Percentiles rank a stretch among this genome's conserved stretches.
Conservation (phyloP, 1,140 invertebrate genomes). For the Drosophila leontia region DNA sequence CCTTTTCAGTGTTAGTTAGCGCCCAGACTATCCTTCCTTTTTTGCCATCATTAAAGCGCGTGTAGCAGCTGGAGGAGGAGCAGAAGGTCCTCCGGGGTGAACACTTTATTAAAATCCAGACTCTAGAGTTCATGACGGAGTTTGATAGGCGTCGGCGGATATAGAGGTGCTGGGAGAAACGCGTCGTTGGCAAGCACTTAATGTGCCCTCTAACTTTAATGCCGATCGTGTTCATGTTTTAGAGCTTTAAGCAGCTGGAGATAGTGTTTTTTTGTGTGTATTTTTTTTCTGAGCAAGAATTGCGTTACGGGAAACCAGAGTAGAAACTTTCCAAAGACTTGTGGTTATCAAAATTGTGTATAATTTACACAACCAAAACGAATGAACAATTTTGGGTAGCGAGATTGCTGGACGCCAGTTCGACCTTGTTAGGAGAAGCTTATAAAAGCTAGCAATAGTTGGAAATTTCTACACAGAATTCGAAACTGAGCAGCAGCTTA, state of each 20-base stretch:
- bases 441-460: background rate
- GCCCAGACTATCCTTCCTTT: constrained; percentile 33
- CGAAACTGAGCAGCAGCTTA: background rate
- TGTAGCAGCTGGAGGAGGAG: constrained; percentile 7
- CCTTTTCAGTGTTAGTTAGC: constrained; percentile 51
- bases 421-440: background rate
- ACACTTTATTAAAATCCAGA: constrained; percentile 68
- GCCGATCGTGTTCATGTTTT: constrained; percentile 2
- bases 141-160: constrained; percentile 29
- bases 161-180: constrained; percentile 10
- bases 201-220: constrained; percentile 26
- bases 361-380: background rate
- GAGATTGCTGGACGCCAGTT: background rate
- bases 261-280: background rate
- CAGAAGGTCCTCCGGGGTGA: constrained; percentile 11
- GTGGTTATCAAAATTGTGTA: background rate
- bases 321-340: background rate
- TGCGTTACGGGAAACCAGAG: background rate
- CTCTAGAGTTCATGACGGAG: constrained; percentile 63
- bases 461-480: background rate
- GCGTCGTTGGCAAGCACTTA: constrained; percentile 18
- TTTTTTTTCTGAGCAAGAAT: background rate
- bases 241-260: background rate
- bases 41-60: constrained; percentile 65
- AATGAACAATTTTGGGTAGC: background rate